Base-by-base conservation (phyloP, 2,888 invertebrate genomes). In the Julus scanicus region DNA sequence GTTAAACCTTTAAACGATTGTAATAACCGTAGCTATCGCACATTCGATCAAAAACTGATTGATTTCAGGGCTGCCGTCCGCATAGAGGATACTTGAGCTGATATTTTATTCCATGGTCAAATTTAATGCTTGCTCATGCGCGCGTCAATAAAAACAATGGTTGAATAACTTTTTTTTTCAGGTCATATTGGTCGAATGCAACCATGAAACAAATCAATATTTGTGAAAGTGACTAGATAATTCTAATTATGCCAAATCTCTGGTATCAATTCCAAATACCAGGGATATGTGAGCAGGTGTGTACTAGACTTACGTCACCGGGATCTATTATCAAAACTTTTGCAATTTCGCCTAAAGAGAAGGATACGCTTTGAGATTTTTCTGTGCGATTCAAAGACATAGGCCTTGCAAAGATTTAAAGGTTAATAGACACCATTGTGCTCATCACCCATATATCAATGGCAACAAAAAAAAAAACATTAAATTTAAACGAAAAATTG, bases 191-290 rank as follows among this genome's bases (percentile, higher is more conserved):
- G n/a, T 71, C 17, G 8, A n/a, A 5, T 0, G 71, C 0, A 11
- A 53, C 53, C 71, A 71, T 9, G 9, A 2, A 80, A 44, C 44
- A 44, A 8, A 44, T 44, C 44, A 44, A 44, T 44, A 5, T 44
- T 44, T 5, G 44, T 80, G 80, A 3, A 11, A 37, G 80, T 80
- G 80, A 80, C 80, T 80, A 80, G 80, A 80, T 80, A 20, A 80
- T 80, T 6, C 37, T 37, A 37, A 71, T 29, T 20, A 71, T 29
- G 20, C 29, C 11, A 15, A 29, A 80, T 80, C 11, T 37, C 37
- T 80, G 37, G 80, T 80, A 80, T 13, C 11, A 37, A 37, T 37
- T 80, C 80, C 13, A 80, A 13, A 80, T 37, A 37, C 80, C 37
- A 37, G 11, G 15, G 37, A 80, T 5, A 80, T 9, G 13, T 3